Percentiles rank a stretch among this genome's conserved stretches.
These are phyloP conservation scores for Meloidogyne exigua DNA, from an alignment of 1,140 invertebrate species.

Conservation along the genomic window DNA sequence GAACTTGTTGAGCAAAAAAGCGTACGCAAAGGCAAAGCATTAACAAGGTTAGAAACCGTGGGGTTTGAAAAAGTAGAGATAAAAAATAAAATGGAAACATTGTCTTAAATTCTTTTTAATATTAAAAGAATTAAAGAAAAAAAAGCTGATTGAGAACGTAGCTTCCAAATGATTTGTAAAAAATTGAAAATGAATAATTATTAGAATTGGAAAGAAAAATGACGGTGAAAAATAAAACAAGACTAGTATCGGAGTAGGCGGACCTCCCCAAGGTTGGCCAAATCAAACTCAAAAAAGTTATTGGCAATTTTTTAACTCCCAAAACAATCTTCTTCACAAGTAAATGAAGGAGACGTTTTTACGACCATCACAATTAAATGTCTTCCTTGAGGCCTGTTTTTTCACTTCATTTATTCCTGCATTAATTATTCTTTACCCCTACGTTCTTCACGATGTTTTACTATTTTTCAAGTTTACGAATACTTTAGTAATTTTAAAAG, in stretches of 20 bases:
- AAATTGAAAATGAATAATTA: background rate
- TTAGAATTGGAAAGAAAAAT: background rate
- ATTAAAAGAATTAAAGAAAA: background rate
- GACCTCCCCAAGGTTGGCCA: background rate
- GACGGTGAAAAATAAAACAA: background rate
- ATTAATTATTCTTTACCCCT: too few relatives aligned
- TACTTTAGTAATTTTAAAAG: too few relatives aligned
- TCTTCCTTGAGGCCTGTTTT: too few relatives aligned
- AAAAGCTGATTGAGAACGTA: background rate
- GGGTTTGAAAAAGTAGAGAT: background rate
- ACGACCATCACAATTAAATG: too few relatives aligned
- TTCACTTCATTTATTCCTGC: too few relatives aligned
- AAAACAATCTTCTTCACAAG: background rate
- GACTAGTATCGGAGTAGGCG: background rate
- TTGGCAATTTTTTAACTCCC: background rate
- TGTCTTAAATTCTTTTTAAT: background rate
- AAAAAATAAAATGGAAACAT: constrained; percentile 5
- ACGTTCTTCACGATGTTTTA: too few relatives aligned
- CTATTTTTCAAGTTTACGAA: too few relatives aligned
- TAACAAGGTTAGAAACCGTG: background rate
- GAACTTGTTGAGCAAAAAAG: background rate
- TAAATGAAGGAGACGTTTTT: background rate
- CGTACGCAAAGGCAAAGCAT: background rate
- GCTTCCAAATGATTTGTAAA: background rate
- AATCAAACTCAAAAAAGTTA: background rate